Conservation (phyloP, 1,140 invertebrate species). For the Rhysida immarginata region DNA sequence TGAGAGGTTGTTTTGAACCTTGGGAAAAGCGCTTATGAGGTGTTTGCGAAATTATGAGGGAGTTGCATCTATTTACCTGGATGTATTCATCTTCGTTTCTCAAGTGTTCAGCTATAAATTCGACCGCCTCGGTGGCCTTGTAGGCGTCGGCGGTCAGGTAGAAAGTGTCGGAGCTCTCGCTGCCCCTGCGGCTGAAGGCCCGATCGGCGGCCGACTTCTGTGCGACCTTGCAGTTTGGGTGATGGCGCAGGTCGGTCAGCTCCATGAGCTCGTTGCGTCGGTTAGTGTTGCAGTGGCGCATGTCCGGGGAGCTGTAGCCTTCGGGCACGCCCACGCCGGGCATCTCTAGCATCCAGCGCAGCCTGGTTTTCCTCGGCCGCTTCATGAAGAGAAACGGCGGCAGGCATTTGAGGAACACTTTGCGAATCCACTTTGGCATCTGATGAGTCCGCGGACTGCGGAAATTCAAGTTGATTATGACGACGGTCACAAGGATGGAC, state of each 20-base stretch:
- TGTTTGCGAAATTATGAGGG: background rate
- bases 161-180: constrained; percentile 76
- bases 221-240: constrained; percentile 80
- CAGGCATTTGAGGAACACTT: constrained; percentile 83
- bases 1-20: no score
- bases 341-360: constrained; percentile 95
- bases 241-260: constrained; percentile 80
- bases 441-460: constrained; percentile 71
- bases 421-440: constrained; percentile 89
- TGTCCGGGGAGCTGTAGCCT: constrained; percentile 7
- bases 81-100: constrained; percentile 93
- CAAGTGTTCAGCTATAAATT: constrained; percentile 95
- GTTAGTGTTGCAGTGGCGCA: constrained; percentile 51
- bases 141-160: constrained; percentile 73
- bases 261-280: constrained; percentile 75
- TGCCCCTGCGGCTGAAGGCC: constrained; percentile 49
- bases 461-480: constrained; percentile 99
- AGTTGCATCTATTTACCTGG: constrained; percentile 45
- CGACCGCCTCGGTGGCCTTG: constrained; percentile 87
- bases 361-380: constrained; percentile 73
- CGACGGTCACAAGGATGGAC: constrained; percentile 94
- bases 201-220: constrained; percentile 31
- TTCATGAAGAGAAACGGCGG: constrained; percentile 65
- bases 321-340: constrained; percentile 31
- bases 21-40: no score